Evolutionary conservation across 1,140 invertebrate genomes (phyloP).

Genomic region (Nasonia giraulti): DNA sequence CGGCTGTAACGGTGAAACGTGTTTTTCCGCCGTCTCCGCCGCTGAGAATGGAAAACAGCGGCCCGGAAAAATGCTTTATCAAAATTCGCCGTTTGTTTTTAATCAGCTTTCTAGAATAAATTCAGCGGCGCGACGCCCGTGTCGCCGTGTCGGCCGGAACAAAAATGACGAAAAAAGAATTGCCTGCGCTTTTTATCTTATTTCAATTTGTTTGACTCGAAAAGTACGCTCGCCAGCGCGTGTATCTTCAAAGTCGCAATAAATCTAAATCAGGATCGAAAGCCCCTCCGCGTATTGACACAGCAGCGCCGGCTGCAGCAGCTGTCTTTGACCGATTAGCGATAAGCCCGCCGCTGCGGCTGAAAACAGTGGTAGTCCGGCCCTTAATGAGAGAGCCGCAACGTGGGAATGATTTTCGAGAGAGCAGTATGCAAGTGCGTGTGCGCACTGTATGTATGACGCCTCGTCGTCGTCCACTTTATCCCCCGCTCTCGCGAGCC

Average conservation of each 20-base stretch:
- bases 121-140: background rate
- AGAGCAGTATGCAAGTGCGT: background rate
- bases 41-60: background rate
- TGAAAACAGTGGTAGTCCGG: conserved; percentile 49
- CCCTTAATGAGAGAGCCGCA: conserved; percentile 53
- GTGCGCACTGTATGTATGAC: no score
- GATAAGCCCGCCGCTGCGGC: background rate
- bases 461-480: background rate
- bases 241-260: background rate
- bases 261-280: conserved; percentile 25
- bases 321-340: conserved; percentile 18
- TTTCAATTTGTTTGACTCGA: background rate
- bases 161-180: no score
- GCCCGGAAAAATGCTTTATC: background rate
- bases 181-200: background rate
- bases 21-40: background rate
- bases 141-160: no score
- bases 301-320: background rate
- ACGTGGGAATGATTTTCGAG: conserved; percentile 68
- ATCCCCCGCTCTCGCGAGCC: background rate
- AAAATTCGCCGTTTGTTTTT: background rate
- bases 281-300: conserved; percentile 16
- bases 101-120: background rate
- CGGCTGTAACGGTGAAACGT: background rate
- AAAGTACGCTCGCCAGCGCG: background rate